A percentile compares a stretch with the other conserved stretches of the same genome.
phyloP scores from a whole-genome alignment of 2,797 vertebrate species.

The Octomys mimax region DNA sequence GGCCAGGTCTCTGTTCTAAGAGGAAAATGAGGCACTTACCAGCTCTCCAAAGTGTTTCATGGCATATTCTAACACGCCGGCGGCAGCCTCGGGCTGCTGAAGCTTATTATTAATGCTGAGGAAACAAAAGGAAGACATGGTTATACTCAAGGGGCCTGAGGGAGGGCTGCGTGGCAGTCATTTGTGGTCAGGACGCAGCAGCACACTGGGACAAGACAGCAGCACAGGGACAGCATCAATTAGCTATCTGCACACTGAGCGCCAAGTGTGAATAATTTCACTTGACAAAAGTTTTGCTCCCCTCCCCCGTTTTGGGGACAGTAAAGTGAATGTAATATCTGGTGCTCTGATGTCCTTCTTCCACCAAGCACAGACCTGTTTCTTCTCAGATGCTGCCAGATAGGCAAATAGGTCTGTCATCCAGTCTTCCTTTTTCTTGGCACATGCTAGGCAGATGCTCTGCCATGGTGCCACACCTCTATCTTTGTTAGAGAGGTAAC shows the following conservation, averaged over 20 bases:
- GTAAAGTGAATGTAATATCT: neutral
- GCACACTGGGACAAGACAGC: neutral
- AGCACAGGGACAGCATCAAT: neutral
- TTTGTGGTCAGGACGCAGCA: neutral
- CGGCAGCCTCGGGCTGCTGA: conserved; percentile 98
- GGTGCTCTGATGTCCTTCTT: neutral
- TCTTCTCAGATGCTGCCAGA: neutral
- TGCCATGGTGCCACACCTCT: neutral
- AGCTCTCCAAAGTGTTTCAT: conserved; percentile 99
- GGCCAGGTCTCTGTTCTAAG: neutral
- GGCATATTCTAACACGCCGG: conserved; percentile 98
- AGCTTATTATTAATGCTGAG: conserved; percentile 99
- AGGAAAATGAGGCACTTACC: conserved; percentile 90
- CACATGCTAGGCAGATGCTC: neutral
- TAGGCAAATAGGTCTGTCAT: neutral
- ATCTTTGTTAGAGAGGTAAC: neutral
- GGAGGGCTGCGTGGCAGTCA: neutral
- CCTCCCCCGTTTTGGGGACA: neutral
- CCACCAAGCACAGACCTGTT: neutral
- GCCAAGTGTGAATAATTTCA: neutral
- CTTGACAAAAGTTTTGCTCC: neutral
- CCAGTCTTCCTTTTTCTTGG: neutral
- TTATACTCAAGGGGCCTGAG: neutral
- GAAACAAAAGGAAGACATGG: conserved; percentile 67
- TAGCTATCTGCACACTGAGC: neutral